Percentiles rank a stretch among this genome's conserved stretches.
These are phyloP conservation scores for Piprites chloris DNA, from an alignment of 2,113 vertebrate genomes.

Conservation along the genomic window DNA sequence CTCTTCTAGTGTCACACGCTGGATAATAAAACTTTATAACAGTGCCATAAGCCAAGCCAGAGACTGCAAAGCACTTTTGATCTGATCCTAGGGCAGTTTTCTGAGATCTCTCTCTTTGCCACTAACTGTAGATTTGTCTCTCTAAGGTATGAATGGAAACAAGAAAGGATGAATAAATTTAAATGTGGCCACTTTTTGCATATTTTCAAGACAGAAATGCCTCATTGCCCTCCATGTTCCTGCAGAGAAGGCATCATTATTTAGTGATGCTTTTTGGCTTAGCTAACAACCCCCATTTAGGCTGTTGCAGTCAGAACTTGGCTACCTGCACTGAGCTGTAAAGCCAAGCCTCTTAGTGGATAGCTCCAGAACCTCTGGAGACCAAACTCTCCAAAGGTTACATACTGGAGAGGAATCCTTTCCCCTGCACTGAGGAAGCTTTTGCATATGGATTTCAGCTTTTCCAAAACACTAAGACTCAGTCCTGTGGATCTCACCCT, in stretches of 20 bases:
- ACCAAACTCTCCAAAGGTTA: neutral
- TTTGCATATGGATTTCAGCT: neutral
- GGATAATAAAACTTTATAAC: slow-evolving; percentile 7
- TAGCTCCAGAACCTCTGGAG: neutral
- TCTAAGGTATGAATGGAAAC: neutral
- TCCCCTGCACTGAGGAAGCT: neutral
- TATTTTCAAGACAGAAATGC: neutral
- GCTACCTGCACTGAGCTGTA: neutral
- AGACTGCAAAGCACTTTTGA: neutral
- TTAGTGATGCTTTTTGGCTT: neutral
- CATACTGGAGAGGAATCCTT: neutral
- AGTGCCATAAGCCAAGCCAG: neutral
- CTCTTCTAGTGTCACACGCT: neutral
- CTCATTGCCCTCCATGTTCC: neutral
- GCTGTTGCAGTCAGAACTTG: neutral
- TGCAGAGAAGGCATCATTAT: neutral
- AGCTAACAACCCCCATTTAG: neutral
- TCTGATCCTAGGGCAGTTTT: neutral
- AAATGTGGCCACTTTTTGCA: neutral
- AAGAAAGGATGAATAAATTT: neutral
- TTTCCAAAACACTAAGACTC: neutral
- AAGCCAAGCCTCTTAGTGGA: neutral
- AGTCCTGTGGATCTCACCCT: neutral
- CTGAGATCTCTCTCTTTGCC: neutral
- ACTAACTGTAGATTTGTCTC: neutral